Evolutionary conservation across 2,888 invertebrate species (phyloP).

Genomic region (Gryllus longicercus): DNA sequence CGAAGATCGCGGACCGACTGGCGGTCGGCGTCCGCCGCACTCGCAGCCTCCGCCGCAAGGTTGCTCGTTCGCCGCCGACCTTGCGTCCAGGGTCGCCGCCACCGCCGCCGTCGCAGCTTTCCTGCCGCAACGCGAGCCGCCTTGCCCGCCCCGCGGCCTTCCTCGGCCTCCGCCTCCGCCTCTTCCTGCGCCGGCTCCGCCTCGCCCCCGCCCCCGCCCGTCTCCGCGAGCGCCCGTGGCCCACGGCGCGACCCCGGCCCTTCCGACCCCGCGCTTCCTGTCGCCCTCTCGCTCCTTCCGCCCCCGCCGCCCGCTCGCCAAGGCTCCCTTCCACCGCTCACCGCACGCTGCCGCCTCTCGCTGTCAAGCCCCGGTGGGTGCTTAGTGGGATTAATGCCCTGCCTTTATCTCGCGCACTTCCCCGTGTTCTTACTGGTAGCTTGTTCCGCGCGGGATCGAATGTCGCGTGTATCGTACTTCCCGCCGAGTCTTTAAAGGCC

Average conservation of each 20-base stretch:
- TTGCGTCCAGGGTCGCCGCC: background rate
- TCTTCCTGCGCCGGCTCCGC: background rate
- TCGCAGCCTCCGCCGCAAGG: conserved; percentile 1
- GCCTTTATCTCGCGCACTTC: no score
- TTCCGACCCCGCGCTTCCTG: background rate
- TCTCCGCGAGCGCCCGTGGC: background rate
- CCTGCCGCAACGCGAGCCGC: conserved; percentile 1
- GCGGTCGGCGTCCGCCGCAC: background rate
- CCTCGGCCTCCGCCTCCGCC: background rate
- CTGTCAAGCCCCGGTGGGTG: background rate
- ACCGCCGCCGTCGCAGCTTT: background rate
- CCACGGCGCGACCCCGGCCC: background rate
- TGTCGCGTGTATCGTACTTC: no score
- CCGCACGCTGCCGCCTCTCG: background rate
- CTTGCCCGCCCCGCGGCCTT: background rate
- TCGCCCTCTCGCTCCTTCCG: background rate
- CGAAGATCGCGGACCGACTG: conserved; percentile 6
- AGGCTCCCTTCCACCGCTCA: background rate
- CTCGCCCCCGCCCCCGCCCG: background rate
- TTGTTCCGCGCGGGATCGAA: no score
- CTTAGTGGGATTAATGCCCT: no score
- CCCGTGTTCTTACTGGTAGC: no score
- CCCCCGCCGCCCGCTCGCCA: background rate
- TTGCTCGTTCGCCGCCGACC: background rate
- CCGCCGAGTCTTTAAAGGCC: no score